Base-by-base conservation (phyloP, 2,888 invertebrate genomes). In the Hirtodrosophila cameraria region DNA sequence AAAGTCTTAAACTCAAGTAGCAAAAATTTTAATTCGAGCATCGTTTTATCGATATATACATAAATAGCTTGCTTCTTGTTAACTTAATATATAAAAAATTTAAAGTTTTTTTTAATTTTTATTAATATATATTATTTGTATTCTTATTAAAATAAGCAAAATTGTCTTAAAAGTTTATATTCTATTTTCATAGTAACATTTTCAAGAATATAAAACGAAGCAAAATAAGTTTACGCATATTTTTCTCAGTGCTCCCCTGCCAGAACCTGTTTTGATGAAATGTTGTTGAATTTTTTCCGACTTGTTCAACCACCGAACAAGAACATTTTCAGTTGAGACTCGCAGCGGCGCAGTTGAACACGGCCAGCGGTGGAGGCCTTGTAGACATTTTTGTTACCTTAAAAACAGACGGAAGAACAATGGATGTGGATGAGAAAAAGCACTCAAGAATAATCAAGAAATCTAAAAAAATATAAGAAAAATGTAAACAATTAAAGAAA, bases 291-390 rank as follows among this genome's bases (percentile, higher is more conserved):
- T 75, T 72, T 66, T 77, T 79, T 73, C 65, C 36, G 71, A 60
- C 75, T 73, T 54, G 67, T 79, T 79, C 80, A 80, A 82, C 87
- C 79, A 81, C 76, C 88, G 49, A 65, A 63, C 83, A 88, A 87
- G 49, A 65, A 63, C 83, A 88, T 75, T 86, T 75, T 73, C 73
- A 74, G 77, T 86, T 77, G 42, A 65, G 65, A 84, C 75, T 75
- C 69, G 64, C 71, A 75, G 73, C 76, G 70, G 84, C 77, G 80
- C 88, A 87, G 80, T 86, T 75, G 70, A 41, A 20, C 16, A 9
- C 36, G 39, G 35, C 18, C 39, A 38, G 12, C 76, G 59, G 57
- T 71, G 69, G 75, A 70, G 49, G 36, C 52, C 23, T 18, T 27
- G 6, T 27, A 31, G 45, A 57, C 45, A 60, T 25, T 35, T n/a